phyloP scores from a whole-genome alignment of 1,140 invertebrate species.

The Babylonia areolata region DNA sequence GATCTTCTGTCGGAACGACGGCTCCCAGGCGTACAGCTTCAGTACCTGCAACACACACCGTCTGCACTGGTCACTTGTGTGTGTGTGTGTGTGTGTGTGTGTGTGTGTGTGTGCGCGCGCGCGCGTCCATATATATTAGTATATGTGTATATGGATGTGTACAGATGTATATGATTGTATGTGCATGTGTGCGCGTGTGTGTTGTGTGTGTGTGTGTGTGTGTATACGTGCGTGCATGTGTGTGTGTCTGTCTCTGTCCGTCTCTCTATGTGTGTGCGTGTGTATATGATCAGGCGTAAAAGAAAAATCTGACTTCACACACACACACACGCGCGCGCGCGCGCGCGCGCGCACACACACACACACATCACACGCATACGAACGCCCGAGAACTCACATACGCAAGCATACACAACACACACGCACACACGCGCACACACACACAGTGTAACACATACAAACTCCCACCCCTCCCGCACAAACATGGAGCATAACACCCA shows the following conservation, averaged over 20 bases:
- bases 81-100: not conserved
- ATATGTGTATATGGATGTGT: too few relatives aligned
- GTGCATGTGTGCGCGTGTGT: too few relatives aligned
- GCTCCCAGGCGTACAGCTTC: slow-evolving; percentile 74
- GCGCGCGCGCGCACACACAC: not conserved
- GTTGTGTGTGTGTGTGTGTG: too few relatives aligned
- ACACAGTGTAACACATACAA: not conserved
- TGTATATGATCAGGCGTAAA: too few relatives aligned
- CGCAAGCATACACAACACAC: not conserved
- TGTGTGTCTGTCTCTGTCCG: too few relatives aligned
- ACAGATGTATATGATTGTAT: too few relatives aligned
- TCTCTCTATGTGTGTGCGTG: too few relatives aligned
- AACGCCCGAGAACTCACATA: not conserved
- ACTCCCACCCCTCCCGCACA: not conserved
- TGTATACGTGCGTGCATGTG: too few relatives aligned
- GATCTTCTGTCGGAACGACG: slow-evolving; percentile 77
- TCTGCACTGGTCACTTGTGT: not conserved
- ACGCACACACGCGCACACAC: slow-evolving; percentile 6
- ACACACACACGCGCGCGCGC: not conserved
- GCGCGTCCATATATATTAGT: too few relatives aligned
- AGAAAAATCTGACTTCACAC: too few relatives aligned
- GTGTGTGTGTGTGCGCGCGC: not conserved
- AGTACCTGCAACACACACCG: slow-evolving; percentile 57
- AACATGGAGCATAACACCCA: not conserved
- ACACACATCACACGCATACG: not conserved